These are phyloP conservation scores for Philypnodon macrostomus DNA, from an alignment of 2,797 vertebrate genomes.

Conservation along the genomic window DNA sequence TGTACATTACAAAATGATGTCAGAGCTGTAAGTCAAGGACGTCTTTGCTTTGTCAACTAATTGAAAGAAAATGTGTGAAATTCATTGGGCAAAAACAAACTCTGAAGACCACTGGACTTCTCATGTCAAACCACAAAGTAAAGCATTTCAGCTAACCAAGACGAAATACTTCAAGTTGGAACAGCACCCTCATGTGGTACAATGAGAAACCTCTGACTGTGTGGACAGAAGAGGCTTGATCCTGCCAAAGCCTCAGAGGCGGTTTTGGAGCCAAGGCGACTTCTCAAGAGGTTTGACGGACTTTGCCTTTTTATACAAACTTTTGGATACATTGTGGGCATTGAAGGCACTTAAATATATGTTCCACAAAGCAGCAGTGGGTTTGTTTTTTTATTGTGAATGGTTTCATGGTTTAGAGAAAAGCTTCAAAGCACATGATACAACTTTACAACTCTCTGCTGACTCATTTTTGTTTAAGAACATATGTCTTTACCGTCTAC, in stretches of 20 bases:
- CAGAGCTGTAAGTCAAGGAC: no score
- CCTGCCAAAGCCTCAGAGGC: background rate
- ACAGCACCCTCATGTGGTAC: background rate
- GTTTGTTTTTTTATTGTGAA: background rate
- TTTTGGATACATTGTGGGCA: slow-evolving; percentile 2
- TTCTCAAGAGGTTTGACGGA: background rate
- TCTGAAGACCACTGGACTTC: no score
- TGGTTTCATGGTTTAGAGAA: background rate
- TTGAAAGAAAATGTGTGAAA: no score
- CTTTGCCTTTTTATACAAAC: background rate
- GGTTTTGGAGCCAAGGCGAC: no score
- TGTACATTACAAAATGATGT: no score
- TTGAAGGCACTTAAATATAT: slow-evolving; percentile 31
- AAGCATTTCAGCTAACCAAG: no score
- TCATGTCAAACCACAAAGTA: no score
- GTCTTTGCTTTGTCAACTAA: no score
- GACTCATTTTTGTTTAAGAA: no score
- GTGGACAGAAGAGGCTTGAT: background rate
- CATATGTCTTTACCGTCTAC: background rate
- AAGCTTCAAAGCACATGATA: slow-evolving; percentile 61
- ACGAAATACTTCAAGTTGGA: background rate
- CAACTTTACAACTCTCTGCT: slow-evolving; percentile 30
- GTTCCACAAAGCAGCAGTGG: slow-evolving; percentile 8
- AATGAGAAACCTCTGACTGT: background rate
- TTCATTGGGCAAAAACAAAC: no score